Evolutionary conservation across 1,140 invertebrate species (phyloP), one percentile per base, ranked within the genome.

Genomic region (Drosophila sp.): DNA sequence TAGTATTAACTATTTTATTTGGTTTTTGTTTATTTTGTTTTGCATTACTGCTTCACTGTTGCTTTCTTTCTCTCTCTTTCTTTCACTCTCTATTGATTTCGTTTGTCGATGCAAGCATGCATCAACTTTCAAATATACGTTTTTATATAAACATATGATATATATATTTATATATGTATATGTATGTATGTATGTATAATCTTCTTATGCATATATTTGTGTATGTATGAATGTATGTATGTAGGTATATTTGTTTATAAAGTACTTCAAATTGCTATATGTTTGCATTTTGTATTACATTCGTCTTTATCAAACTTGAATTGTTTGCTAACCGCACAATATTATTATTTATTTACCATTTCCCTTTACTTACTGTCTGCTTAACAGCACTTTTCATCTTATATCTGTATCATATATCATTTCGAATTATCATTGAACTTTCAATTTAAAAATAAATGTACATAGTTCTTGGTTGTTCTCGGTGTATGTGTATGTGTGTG

Each of bases 241-340:
- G 50, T 80, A 71, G 77, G 62, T 70, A 75, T 73, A 58, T 57
- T 81, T 78, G 57, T 81, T 87, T 82, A 79, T 87, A 87, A 87
- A 87, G 82, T 87, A 87, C 83, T 87, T 87, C 51, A 72, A 87
- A 87, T 87, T 87, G 82, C 83, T 87, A 86, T 87, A 87, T 81
- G 82, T 87, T 87, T 87, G 82, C 82, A 72, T 82, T 87, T 87
- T 82, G 82, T 87, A 82, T 87, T 78, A 87, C 75, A 87, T 76
- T 87, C 67, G 34, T 62, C 59, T 29, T 62, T 54, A 67, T 61
- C 67, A 76, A 62, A 29, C 29, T 27, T 62, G n/a, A 36, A 78
- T 72, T 86, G 53, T 64, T 45, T 72, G 69, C 65, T 62, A 64
- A 46, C 59, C 34, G 40, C 50, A 54, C 48, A 61, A 41, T 48